phyloP scores from a whole-genome alignment of 2,113 vertebrate genomes.

The Odontesthes bonariensis region DNA sequence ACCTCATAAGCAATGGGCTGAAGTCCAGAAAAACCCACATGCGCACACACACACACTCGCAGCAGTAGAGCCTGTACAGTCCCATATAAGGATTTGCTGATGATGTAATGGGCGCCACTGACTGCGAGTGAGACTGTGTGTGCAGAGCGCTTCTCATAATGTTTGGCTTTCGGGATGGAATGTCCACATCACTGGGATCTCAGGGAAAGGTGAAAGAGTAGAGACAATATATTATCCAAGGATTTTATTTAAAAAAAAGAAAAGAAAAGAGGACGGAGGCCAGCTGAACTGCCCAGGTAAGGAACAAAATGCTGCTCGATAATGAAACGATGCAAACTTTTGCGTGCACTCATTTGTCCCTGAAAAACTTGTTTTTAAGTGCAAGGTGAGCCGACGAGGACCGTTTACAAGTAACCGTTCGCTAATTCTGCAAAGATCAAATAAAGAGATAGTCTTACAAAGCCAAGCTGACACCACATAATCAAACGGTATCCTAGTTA shows the following conservation, averaged over 20 bases:
- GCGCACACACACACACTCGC: slow-evolving; percentile 41
- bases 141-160: slow-evolving; percentile 81
- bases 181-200: slow-evolving; percentile 79
- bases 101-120: slow-evolving; percentile 82
- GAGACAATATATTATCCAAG: slow-evolving; percentile 52
- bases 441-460: not conserved
- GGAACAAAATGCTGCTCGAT: slow-evolving; percentile 8
- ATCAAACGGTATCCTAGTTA: not conserved
- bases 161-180: slow-evolving; percentile 82
- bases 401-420: not conserved
- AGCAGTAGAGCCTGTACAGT: slow-evolving; percentile 60
- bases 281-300: slow-evolving; percentile 68
- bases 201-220: slow-evolving; percentile 56
- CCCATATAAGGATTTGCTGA: slow-evolving; percentile 81
- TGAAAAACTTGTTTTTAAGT: slow-evolving; percentile 18
- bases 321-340: not conserved
- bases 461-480: not conserved
- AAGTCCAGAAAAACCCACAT: slow-evolving; percentile 72
- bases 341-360: not conserved
- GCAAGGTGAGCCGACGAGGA: not conserved
- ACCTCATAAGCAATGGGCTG: slow-evolving; percentile 79
- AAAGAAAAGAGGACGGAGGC: slow-evolving; percentile 33
- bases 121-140: slow-evolving; percentile 74
- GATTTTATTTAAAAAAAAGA: slow-evolving; percentile 22
- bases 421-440: slow-evolving; percentile 1